These are phyloP conservation scores for Idaea aversata DNA, from an alignment of 2,888 invertebrate species.

Conservation along the genomic window DNA sequence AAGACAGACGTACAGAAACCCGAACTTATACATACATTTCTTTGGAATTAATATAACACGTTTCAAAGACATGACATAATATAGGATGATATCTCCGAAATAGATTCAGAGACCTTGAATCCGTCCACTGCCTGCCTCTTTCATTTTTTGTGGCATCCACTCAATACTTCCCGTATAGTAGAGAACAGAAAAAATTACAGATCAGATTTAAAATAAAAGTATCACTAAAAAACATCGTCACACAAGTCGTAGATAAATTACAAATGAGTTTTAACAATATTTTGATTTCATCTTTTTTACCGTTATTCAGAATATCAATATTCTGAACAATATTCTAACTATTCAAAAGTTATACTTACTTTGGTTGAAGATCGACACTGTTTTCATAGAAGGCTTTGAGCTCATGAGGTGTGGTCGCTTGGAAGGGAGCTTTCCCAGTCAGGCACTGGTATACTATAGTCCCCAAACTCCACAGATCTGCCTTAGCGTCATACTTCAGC, in stretches of 20 bases:
- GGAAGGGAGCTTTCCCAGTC: slow-evolving; percentile 99
- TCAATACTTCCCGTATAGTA: neutral
- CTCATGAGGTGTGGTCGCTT: slow-evolving; percentile 98
- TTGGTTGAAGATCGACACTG: slow-evolving; percentile 93
- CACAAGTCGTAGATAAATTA: neutral
- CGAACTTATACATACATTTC: neutral
- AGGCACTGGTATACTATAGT: slow-evolving; percentile 99
- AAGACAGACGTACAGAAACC: neutral
- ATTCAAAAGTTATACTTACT: slow-evolving; percentile 79
- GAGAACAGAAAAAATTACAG: neutral
- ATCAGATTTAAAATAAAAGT: neutral
- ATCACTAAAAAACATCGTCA: neutral
- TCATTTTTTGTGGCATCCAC: neutral
- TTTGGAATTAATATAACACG: neutral
- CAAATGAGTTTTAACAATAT: no score
- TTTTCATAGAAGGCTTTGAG: slow-evolving; percentile 98
- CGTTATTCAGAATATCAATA: neutral
- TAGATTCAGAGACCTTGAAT: neutral
- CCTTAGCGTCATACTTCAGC: slow-evolving; percentile 98
- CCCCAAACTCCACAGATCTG: slow-evolving; percentile 99
- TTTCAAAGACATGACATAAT: neutral
- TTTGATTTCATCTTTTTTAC: neutral
- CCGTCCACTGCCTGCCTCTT: neutral
- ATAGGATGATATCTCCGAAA: neutral
- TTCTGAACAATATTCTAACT: no score